phyloP scores from a whole-genome alignment of 2,113 vertebrate species.

The Tragelaphus strepsiceros region DNA sequence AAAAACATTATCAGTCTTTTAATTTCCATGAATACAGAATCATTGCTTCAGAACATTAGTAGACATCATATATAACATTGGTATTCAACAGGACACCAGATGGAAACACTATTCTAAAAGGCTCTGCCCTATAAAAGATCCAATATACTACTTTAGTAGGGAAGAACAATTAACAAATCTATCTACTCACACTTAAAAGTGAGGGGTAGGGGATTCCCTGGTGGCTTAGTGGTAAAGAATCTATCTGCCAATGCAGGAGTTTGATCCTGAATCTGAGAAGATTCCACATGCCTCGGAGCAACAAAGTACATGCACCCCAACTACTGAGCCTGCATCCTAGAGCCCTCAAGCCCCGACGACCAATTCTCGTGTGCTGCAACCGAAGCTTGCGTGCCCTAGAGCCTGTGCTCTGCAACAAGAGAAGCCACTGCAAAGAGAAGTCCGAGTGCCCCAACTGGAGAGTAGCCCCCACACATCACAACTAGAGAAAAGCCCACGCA shows the following conservation, averaged over 20 bases:
- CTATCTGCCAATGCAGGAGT: not conserved
- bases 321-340: not conserved
- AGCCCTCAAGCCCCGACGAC: not conserved
- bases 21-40: not conserved
- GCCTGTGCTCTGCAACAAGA: not conserved
- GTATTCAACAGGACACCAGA: not conserved
- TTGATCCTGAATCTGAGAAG: not conserved
- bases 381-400: not conserved
- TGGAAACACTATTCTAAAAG: not conserved
- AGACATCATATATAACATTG: not conserved
- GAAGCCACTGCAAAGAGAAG: not conserved
- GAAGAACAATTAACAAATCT: not conserved
- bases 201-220: not conserved
- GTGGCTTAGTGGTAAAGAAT: not conserved
- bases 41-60: not conserved
- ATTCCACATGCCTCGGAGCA: not conserved
- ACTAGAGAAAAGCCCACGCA: not conserved
- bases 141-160: not conserved
- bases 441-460: not conserved
- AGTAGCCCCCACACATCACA: not conserved
- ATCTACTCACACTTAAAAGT: not conserved
- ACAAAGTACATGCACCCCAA: not conserved
- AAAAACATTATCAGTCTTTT: not conserved
- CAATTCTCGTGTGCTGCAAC: accelerated
- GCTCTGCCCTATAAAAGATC: not conserved